phyloP scores from a whole-genome alignment of 2,888 invertebrate genomes.

The Parasteatoda lunata region DNA sequence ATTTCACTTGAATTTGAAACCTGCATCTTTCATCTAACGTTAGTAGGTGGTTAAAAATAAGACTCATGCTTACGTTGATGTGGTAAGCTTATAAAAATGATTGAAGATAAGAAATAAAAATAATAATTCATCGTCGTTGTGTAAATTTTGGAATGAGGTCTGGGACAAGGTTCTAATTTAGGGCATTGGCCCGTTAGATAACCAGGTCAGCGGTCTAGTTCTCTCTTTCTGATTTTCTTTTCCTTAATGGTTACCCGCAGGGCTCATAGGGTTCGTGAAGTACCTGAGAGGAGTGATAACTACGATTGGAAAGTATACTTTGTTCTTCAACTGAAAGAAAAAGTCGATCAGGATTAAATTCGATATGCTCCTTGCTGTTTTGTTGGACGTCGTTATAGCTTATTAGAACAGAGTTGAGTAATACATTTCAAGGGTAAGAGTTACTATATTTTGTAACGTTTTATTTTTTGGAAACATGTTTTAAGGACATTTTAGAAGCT shows the following conservation, averaged over 20 bases:
- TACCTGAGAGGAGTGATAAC: slow-evolving; percentile 27
- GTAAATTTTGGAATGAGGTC: slow-evolving; percentile 63
- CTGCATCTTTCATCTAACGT: too few species aligned
- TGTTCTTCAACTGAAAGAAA: slow-evolving; percentile 23
- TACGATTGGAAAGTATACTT: slow-evolving; percentile 25
- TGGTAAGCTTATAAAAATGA: background rate
- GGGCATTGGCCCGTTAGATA: slow-evolving; percentile 63
- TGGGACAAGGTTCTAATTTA: slow-evolving; percentile 63
- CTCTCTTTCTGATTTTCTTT: slow-evolving; percentile 60
- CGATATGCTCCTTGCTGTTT: slow-evolving; percentile 1
- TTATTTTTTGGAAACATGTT: too few species aligned
- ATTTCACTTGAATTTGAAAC: too few species aligned
- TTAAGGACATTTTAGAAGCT: too few species aligned
- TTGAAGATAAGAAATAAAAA: background rate
- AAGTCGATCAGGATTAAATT: slow-evolving; percentile 19
- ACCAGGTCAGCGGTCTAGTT: slow-evolving; percentile 65
- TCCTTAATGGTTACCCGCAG: slow-evolving; percentile 67
- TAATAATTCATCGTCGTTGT: background rate
- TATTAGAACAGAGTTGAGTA: too few species aligned
- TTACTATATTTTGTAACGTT: too few species aligned
- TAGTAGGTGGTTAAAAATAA: too few species aligned
- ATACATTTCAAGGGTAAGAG: too few species aligned
- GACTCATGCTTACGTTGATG: background rate
- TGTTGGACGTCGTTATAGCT: too few species aligned
- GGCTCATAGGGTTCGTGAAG: slow-evolving; percentile 38